Evolutionary conservation across 1,140 invertebrate species (phyloP).

Genomic region (Diorhabda elongata): DNA sequence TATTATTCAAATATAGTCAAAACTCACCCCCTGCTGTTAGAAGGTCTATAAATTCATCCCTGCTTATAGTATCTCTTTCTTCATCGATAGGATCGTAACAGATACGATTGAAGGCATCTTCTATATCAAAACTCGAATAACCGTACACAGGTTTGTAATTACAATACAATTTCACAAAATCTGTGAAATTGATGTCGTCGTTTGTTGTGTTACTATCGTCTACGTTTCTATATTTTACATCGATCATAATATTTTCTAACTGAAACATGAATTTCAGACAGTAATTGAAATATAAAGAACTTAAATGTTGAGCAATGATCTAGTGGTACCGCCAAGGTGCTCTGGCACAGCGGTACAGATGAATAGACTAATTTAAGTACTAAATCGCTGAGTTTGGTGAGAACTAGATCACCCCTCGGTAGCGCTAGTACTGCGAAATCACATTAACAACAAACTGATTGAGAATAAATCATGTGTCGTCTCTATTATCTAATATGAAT

Average conservation of each 20-base stretch:
- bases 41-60: conserved; percentile 31
- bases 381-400: too few species aligned
- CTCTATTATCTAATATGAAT: too few species aligned
- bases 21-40: conserved; percentile 27
- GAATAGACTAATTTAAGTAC: too few species aligned
- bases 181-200: conserved; percentile 60
- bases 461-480: too few species aligned
- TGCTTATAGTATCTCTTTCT: conserved; percentile 21
- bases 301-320: not conserved
- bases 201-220: conserved; percentile 51
- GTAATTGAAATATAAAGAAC: not conserved
- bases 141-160: conserved; percentile 64
- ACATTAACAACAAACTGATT: too few species aligned
- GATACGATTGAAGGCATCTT: conserved; percentile 31
- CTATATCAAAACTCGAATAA: conserved; percentile 43
- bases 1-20: too few species aligned
- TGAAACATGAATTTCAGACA: conserved; percentile 38
- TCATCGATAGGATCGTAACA: conserved; percentile 22
- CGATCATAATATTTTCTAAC: conserved; percentile 64
- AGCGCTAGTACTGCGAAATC: too few species aligned
- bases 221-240: conserved; percentile 60
- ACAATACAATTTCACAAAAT: conserved; percentile 68
- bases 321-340: too few species aligned
- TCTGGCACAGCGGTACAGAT: too few species aligned
- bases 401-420: too few species aligned